Percentiles rank a stretch among this genome's conserved stretches.
Conservation (phyloP, 2,888 invertebrate genomes). For the Dendrolimus houi region DNA sequence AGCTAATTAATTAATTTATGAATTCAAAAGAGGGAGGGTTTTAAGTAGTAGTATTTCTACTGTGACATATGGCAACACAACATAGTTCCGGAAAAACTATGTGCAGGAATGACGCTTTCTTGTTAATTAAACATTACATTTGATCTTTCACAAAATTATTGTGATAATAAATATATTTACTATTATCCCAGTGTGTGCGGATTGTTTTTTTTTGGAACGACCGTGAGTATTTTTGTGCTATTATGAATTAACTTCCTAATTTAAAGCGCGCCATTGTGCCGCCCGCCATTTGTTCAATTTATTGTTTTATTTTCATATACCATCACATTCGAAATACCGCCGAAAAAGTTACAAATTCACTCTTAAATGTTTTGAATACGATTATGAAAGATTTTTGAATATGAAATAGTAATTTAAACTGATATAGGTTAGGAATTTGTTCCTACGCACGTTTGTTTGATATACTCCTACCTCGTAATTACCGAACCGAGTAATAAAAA, state of each 20-base stretch:
- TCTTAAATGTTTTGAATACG: background rate
- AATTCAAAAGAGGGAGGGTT: too few relatives aligned
- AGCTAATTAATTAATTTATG: too few relatives aligned
- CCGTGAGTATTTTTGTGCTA: conserved; percentile 36
- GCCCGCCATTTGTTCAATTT: conserved; percentile 59
- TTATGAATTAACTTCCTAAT: conserved; percentile 5
- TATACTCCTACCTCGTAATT: background rate
- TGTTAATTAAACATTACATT: conserved; percentile 32
- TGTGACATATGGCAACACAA: conserved; percentile 17
- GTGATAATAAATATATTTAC: conserved; percentile 28
- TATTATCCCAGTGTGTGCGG: conserved; percentile 31
- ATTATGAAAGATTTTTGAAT: background rate
- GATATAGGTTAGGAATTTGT: conserved; percentile 5
- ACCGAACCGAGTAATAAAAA: background rate
- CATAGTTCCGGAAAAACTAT: conserved; percentile 34
- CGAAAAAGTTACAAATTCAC: background rate
- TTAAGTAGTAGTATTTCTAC: too few relatives aligned
- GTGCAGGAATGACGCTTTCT: conserved; percentile 41
- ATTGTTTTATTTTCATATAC: conserved; percentile 26
- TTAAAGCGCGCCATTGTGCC: conserved; percentile 52
- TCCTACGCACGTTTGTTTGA: background rate
- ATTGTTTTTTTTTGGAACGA: conserved; percentile 19
- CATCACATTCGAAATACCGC: conserved; percentile 10
- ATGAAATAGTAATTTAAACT: background rate
- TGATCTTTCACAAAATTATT: conserved; percentile 23